Base-by-base conservation (phyloP, 2,113 vertebrate genomes). In the Nibea coibor region DNA sequence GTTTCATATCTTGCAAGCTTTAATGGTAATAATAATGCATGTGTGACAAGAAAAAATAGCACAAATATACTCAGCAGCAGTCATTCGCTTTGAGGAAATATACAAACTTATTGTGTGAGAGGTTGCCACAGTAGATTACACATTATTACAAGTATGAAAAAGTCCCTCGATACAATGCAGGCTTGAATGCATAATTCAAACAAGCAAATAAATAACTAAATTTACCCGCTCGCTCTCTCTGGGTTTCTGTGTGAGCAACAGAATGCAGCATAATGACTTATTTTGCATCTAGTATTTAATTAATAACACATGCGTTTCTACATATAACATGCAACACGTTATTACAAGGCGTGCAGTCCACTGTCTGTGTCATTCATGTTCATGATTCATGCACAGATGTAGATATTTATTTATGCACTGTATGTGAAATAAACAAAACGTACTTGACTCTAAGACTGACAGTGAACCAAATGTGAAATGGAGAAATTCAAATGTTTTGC, bases 1-100 rank as follows among this genome's bases (percentile, higher is more conserved):
- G 51, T 79, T 87, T 77, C 47, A 67, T 39, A 73, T 69, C 66
- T 76, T 81, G 69, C 63, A 72, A 80, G 47, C 56, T 94, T 91
- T 89, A 92, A 90, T 91, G 69, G 71, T 57, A 31, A 22, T 42
- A 43, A 72, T 50, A 69, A 59, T 70, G 53, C 67, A 87, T 70
- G 69, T 6, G 20, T 64, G 43, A 82, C 66, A 86, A 64, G 58
- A 82, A 72, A n/a, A 64, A 77, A 62, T 11, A 22, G 9, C 4
- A 80, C 45, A 82, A 64, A 78, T 71, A 43, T 62, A 83, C 57
- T 78, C 80, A 81, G 48, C 58, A 87, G 43, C 19, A 78, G 48
- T 53, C 51, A 48, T 68, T 57, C 12, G 10, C 45, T 72, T 54
- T 10, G 26, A n/a, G 19, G 35, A 72, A 79, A 74, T 70, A 24